phyloP scores from a whole-genome alignment of 2,888 invertebrate species.

The Nebria salina region DNA sequence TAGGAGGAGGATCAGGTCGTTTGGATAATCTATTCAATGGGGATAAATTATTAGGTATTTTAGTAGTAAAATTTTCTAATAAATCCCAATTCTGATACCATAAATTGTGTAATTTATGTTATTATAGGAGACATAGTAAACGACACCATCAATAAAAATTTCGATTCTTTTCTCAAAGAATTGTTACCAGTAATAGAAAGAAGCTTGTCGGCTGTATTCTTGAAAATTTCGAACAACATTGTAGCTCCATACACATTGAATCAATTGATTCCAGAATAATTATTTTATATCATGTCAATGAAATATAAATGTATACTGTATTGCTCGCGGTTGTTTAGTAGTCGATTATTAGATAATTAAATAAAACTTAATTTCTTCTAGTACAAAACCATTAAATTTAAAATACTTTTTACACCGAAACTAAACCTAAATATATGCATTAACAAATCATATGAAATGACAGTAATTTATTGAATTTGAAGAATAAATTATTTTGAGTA shows the following conservation, averaged over 20 bases:
- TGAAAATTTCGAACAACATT: conserved; percentile 64
- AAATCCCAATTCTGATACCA: neutral
- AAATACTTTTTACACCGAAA: neutral
- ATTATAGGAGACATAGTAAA: conserved; percentile 65
- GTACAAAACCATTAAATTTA: neutral
- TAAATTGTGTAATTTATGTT: conserved; percentile 6
- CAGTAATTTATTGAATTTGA: no score
- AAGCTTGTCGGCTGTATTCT: conserved; percentile 62
- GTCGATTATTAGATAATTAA: neutral
- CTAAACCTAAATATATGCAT: no score
- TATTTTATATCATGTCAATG: conserved; percentile 6
- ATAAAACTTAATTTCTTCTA: neutral
- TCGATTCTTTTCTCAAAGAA: conserved; percentile 65
- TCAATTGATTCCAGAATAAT: conserved; percentile 63
- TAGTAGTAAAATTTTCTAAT: no score
- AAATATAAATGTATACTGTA: neutral
- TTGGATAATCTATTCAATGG: conserved; percentile 67
- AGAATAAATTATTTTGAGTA: no score
- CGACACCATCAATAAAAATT: conserved; percentile 67
- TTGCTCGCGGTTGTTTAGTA: no score
- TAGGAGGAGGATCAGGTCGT: conserved; percentile 63
- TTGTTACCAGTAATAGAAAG: conserved; percentile 66
- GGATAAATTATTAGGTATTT: conserved; percentile 64
- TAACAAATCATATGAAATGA: no score
- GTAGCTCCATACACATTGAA: conserved; percentile 63